These are phyloP conservation scores for Atrichornis clamosus DNA, from an alignment of 2,113 vertebrate species.

Conservation along the genomic window DNA sequence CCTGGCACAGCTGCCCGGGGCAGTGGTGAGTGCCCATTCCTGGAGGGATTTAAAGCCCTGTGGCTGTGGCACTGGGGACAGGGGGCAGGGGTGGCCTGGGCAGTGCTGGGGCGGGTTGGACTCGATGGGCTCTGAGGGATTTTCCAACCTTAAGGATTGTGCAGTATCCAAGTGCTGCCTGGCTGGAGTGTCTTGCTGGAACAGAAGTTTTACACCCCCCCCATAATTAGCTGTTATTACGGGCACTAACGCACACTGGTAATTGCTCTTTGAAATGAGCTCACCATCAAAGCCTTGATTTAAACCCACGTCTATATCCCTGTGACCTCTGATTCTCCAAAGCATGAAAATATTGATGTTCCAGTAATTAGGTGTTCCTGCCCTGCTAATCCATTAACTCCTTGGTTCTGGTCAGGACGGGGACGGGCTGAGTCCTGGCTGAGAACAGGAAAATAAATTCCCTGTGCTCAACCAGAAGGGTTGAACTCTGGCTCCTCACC, in stretches of 20 bases:
- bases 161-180: fast-evolving
- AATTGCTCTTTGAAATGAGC: background rate
- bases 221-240: background rate
- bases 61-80: background rate
- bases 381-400: background rate
- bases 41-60: fast-evolving
- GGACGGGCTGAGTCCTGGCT: background rate
- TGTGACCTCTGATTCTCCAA: background rate
- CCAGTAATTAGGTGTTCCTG: background rate
- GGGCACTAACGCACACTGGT: background rate
- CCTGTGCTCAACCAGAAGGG: background rate
- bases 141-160: fast-evolving
- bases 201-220: background rate
- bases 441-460: background rate
- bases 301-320: background rate
- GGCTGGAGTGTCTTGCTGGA: background rate
- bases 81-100: background rate
- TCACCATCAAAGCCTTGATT: background rate
- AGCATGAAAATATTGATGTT: background rate
- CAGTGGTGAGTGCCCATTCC: background rate
- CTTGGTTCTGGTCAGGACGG: background rate
- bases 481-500: background rate
- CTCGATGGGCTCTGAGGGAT: background rate
- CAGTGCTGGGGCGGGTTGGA: background rate
- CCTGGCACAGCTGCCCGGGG: background rate